Base-by-base conservation (phyloP, 2,113 vertebrate species). In the Percina caprodes region DNA sequence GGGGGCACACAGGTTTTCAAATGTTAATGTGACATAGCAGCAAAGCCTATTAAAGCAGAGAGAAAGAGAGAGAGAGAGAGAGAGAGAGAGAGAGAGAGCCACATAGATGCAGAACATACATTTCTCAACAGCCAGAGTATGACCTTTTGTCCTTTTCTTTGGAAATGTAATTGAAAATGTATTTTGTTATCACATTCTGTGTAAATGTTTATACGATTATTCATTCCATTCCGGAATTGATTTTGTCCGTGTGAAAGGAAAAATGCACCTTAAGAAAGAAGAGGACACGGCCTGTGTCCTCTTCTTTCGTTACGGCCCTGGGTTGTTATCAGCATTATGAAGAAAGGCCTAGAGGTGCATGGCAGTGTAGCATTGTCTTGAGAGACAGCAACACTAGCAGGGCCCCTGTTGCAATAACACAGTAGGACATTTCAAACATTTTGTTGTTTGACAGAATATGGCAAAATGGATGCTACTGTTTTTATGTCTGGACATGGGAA, bases 1-100 rank as follows among this genome's bases (percentile, higher is more conserved):
- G 45, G 69, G 79, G 66, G 39, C 39, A 42, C 33, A n/a, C 15
- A 72, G 74, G 72, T 74, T 91, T 92, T 92, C 84, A 87, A 59
- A 92, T 90, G 89, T 83, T 88, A 88, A 92, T 90, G 83, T 73
- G 78, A 83, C 87, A 79, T 77, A 79, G 67, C 72, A 79, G 82
- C 16, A 79, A 85, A 90, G 79, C 69, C 79, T 75, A 72, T 86
- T 80, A 80, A 78, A 79, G 69, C 72, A 73, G 69, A 76, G 52
- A 55, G 15, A 59, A 6, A 30, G 59, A 49, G 24, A 18, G 62
- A 67, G 30, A 19, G 48, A 72, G 46, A 52, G 70, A 9, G 68
- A 74, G 30, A 30, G 30, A 30, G 30, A 30, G 30, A 30, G 30
- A 2, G 26, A 49, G 42, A 52, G 49, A 77, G n/a, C 42, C 39